phyloP scores from a whole-genome alignment of 2,113 vertebrate genomes.

The Halcyon senegalensis region DNA sequence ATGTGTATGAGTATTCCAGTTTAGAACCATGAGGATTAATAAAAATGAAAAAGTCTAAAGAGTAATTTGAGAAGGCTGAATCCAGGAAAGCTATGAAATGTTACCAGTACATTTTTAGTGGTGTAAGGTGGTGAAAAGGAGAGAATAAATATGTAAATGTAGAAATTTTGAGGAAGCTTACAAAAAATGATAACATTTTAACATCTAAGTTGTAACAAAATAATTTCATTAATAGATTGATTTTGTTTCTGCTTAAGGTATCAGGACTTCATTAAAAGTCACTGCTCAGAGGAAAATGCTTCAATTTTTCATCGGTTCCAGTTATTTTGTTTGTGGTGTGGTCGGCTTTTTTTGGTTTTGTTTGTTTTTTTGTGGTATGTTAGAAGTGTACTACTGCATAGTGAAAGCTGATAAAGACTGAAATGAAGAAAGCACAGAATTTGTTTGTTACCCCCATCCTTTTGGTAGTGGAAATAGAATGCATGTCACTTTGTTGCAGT shows the following conservation, averaged over 20 bases:
- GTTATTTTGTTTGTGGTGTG: not conserved
- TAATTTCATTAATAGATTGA: not conserved
- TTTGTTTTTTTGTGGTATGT: not conserved
- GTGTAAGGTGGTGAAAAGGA: not conserved
- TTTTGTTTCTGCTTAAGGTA: not conserved
- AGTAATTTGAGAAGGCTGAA: not conserved
- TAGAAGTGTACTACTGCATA: not conserved
- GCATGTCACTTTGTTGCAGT: not conserved
- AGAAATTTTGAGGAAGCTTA: not conserved
- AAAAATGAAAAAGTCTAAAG: not conserved
- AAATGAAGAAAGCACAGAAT: not conserved
- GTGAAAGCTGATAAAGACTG: not conserved
- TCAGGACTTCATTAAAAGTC: not conserved
- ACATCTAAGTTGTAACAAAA: not conserved
- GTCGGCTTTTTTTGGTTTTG: too few relatives aligned
- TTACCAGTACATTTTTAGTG: not conserved
- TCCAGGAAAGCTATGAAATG: not conserved
- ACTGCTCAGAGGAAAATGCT: not conserved
- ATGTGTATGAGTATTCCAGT: accelerated
- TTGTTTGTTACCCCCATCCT: not conserved
- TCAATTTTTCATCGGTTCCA: not conserved
- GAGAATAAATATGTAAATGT: not conserved
- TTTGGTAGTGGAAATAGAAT: not conserved
- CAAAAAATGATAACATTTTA: not conserved
- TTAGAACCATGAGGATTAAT: not conserved